phyloP scores from a whole-genome alignment of 2,888 invertebrate genomes.

The Cryptocheilus praepositus region DNA sequence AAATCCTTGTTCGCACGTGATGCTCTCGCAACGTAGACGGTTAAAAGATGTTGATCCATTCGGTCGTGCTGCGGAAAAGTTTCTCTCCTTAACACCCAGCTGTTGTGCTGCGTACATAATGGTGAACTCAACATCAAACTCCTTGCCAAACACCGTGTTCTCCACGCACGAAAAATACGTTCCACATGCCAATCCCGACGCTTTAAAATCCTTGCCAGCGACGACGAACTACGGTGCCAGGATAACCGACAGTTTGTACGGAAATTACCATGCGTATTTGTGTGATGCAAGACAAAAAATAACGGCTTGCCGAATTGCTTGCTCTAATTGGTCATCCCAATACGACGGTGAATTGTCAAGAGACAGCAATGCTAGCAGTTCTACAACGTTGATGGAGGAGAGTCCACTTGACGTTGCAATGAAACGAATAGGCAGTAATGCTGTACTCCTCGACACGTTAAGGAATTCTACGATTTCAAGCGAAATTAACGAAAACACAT shows the following conservation, averaged over 20 bases:
- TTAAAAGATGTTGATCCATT: conserved; percentile 84
- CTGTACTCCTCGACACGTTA: conserved; percentile 37
- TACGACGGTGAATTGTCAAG: conserved; percentile 81
- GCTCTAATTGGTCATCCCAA: conserved; percentile 85
- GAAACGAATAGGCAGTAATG: conserved; percentile 20
- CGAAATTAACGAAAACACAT: conserved; percentile 45
- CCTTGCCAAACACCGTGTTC: conserved; percentile 51
- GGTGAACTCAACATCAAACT: conserved; percentile 44
- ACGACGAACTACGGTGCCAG: conserved; percentile 57
- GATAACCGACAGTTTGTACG: conserved; percentile 81
- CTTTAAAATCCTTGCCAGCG: conserved; percentile 55
- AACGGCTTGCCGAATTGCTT: conserved; percentile 84
- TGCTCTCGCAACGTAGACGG: conserved; percentile 86
- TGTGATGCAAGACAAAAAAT: conserved; percentile 89
- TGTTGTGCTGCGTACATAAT: conserved; percentile 75
- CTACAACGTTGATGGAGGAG: conserved; percentile 55
- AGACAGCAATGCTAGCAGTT: conserved; percentile 72
- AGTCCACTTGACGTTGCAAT: conserved; percentile 44
- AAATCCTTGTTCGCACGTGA: conserved; percentile 86
- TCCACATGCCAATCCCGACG: conserved; percentile 32
- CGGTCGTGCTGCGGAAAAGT: conserved; percentile 84
- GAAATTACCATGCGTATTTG: conserved; percentile 90
- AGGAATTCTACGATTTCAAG: conserved; percentile 42
- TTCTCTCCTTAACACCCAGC: conserved; percentile 84
- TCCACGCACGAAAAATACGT: conserved; percentile 39